Evolutionary conservation across 2,113 vertebrate species (phyloP).

Genomic region (Thermophis baileyi): DNA sequence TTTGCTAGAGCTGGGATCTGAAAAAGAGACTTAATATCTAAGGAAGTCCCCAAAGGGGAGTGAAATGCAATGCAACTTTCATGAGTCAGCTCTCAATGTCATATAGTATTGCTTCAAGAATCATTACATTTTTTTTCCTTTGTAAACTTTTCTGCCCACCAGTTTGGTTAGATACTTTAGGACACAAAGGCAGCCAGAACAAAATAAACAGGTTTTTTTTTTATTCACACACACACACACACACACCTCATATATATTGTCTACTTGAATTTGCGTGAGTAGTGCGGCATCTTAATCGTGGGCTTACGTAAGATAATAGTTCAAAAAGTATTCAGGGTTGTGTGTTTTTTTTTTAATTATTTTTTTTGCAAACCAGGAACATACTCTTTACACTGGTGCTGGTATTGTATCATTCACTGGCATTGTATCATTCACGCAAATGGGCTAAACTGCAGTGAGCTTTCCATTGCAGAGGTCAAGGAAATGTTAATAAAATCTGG

Average conservation of each 20-base stretch:
- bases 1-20: not conserved
- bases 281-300: not conserved
- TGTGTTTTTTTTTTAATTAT: too few species aligned
- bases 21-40: not conserved
- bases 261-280: not conserved
- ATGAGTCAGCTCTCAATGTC: not conserved
- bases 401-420: too few species aligned
- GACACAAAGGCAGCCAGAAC: not conserved
- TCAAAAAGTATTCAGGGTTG: not conserved
- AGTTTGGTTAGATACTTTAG: not conserved
- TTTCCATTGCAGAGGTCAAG: not conserved
- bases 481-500: not conserved
- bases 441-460: not conserved
- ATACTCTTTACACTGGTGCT: not conserved
- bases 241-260: not conserved
- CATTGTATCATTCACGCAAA: not conserved
- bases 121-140: not conserved
- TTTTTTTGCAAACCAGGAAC: not conserved
- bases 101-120: not conserved
- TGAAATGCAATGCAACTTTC: not conserved
- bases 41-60: not conserved
- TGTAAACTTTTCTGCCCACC: not conserved
- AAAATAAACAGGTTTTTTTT: not conserved
- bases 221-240: not conserved
- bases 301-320: not conserved